A percentile compares a stretch with the other conserved stretches of the same genome.
These are phyloP conservation scores for Idaea aversata DNA, from an alignment of 2,888 invertebrate genomes.

Conservation along the genomic window DNA sequence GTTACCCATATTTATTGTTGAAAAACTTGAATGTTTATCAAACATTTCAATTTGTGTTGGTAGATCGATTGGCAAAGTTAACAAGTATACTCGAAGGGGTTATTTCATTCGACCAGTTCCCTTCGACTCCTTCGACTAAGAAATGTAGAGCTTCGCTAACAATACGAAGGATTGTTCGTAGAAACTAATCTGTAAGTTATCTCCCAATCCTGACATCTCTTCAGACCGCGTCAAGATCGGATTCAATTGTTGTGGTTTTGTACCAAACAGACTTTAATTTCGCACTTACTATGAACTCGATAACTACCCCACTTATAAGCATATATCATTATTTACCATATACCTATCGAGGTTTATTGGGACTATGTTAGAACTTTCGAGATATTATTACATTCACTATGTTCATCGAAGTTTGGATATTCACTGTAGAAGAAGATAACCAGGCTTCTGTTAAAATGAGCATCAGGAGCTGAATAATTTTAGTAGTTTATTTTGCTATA, in stretches of 20 bases:
- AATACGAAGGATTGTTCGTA: conserved; percentile 40
- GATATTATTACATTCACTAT: conserved; percentile 4
- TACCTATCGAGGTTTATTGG: conserved; percentile 19
- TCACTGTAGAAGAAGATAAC: no score
- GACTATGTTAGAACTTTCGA: conserved; percentile 18
- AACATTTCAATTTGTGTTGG: conserved; percentile 15
- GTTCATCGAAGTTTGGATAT: no score
- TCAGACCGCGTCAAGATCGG: conserved; percentile 42
- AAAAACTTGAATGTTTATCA: conserved; percentile 17
- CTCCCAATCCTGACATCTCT: conserved; percentile 38
- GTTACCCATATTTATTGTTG: conserved; percentile 20
- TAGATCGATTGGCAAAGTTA: conserved; percentile 15
- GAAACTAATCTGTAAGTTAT: conserved; percentile 57
- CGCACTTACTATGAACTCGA: conserved; percentile 44
- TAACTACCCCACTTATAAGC: conserved; percentile 48
- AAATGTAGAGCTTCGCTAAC: conserved; percentile 40
- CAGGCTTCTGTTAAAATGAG: no score
- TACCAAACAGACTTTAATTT: conserved; percentile 49
- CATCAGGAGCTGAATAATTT: no score
- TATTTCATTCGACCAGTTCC: conserved; percentile 15
- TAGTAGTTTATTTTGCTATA: no score
- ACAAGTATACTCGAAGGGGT: conserved; percentile 18
- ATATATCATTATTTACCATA: conserved; percentile 36
- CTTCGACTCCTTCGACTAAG: conserved; percentile 21
- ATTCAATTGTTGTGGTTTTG: conserved; percentile 44